Percentiles rank a stretch among this genome's conserved stretches.
These are phyloP conservation scores for Geococcyx californianus DNA, from an alignment of 2,113 vertebrate species.

Conservation along the genomic window DNA sequence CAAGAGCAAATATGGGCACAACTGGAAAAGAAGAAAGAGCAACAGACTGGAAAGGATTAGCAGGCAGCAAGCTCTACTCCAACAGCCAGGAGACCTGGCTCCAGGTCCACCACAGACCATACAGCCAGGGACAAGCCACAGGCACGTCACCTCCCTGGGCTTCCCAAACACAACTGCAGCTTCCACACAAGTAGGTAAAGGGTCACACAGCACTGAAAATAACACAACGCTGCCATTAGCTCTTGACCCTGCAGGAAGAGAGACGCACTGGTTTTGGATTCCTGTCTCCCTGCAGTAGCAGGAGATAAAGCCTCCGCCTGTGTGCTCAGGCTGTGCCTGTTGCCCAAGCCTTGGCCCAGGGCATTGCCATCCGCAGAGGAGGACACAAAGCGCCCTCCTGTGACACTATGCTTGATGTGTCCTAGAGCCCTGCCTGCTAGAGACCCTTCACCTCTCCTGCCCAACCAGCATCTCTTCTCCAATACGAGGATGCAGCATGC, in stretches of 20 bases:
- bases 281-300: not conserved
- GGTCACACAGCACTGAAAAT: accelerated
- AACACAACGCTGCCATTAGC: not conserved
- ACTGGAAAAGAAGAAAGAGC: not conserved
- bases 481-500: no score
- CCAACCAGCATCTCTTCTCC: not conserved
- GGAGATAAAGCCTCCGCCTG: not conserved
- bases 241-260: not conserved
- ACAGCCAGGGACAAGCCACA: not conserved
- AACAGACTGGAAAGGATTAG: not conserved
- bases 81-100: not conserved
- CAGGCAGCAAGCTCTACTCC: not conserved
- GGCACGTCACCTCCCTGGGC: not conserved
- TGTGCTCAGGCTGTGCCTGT: not conserved
- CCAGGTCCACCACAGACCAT: not conserved
- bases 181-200: accelerated
- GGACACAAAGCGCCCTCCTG: not conserved
- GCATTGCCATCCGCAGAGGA: not conserved
- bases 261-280: accelerated
- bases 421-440: accelerated
- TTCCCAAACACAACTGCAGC: not conserved
- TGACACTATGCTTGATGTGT: not conserved
- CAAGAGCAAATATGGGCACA: not conserved
- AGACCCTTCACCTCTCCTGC: not conserved
- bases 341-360: not conserved